These are phyloP conservation scores for Agonopterix alstromeriana DNA, from an alignment of 2,888 invertebrate genomes.

Conservation along the genomic window DNA sequence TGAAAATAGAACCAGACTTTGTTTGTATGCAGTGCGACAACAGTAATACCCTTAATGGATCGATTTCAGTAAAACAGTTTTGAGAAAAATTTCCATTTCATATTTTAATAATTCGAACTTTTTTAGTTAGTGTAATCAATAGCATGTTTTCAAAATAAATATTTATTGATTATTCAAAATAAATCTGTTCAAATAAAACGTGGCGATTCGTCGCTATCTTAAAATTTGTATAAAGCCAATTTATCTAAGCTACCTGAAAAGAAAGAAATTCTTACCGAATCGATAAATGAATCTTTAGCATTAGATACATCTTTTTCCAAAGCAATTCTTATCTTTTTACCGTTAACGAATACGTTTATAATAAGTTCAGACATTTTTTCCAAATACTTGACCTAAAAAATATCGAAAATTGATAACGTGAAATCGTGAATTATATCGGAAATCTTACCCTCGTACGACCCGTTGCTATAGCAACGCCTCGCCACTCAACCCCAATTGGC, in stretches of 20 bases:
- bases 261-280: slow-evolving; percentile 44
- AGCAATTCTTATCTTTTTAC: slow-evolving; percentile 27
- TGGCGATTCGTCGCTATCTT: slow-evolving; percentile 1
- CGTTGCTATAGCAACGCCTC: slow-evolving; percentile 60
- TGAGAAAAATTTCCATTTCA: no score
- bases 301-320: slow-evolving; percentile 23
- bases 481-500: slow-evolving; percentile 32
- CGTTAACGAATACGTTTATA: slow-evolving; percentile 37
- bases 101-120: no score
- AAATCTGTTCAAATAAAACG: neutral
- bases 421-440: slow-evolving; percentile 49
- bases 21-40: no score
- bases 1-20: no score
- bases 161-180: no score
- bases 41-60: no score
- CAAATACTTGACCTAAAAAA: slow-evolving; percentile 38
- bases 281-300: slow-evolving; percentile 35
- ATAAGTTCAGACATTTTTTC: slow-evolving; percentile 39
- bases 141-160: no score
- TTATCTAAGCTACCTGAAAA: slow-evolving; percentile 6
- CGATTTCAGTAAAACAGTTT: no score
- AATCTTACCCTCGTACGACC: slow-evolving; percentile 58
- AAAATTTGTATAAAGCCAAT: neutral
- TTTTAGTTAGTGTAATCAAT: no score
- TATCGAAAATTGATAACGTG: slow-evolving; percentile 59